phyloP scores from a whole-genome alignment of 2,888 invertebrate genomes.

The Bellardia bayeri region DNA sequence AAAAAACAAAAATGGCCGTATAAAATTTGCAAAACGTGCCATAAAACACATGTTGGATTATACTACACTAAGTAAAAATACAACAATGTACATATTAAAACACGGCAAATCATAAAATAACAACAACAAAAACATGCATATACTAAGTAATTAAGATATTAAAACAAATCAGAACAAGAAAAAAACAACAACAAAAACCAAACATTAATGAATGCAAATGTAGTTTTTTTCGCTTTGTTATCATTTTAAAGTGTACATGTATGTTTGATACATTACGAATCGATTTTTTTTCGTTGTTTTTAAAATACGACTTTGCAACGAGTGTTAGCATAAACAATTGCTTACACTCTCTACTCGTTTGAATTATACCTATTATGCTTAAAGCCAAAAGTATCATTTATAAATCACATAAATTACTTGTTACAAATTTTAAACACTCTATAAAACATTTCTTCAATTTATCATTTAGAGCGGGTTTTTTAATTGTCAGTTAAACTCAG shows the following conservation, averaged over 20 bases:
- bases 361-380: too few species aligned
- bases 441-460: conserved; percentile 33
- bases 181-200: too few species aligned
- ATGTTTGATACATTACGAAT: too few species aligned
- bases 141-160: conserved; percentile 32
- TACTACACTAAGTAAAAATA: neutral
- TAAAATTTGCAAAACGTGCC: conserved; percentile 66
- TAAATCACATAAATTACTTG: conserved; percentile 21
- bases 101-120: neutral
- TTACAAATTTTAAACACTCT: neutral
- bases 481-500: too few species aligned
- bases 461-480: too few species aligned
- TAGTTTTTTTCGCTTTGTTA: too few species aligned
- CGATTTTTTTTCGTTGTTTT: neutral
- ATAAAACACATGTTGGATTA: conserved; percentile 63
- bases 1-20: conserved; percentile 53
- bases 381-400: neutral
- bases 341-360: too few species aligned
- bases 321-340: neutral
- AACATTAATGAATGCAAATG: too few species aligned
- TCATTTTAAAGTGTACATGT: too few species aligned
- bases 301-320: neutral
- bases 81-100: conserved; percentile 1
- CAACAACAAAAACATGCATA: neutral
- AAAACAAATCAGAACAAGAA: neutral